These are phyloP conservation scores for Dasyprocta punctata DNA, from an alignment of 2,113 vertebrate species.

Conservation along the genomic window DNA sequence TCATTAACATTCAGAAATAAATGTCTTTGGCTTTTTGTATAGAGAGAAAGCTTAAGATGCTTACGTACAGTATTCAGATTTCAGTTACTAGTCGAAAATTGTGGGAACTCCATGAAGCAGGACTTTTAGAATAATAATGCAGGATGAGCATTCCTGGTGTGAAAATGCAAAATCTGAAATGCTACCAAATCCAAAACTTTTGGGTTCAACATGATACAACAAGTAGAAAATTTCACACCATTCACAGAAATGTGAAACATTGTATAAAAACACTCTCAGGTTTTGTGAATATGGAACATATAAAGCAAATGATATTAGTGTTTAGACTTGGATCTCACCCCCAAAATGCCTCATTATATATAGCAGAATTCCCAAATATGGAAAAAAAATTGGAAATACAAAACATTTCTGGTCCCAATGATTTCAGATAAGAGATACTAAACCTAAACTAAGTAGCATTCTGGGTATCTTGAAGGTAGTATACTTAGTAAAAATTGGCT, in stretches of 20 bases:
- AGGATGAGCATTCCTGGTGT: not conserved
- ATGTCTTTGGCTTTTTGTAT: constrained; percentile 17
- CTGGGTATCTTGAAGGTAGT: not conserved
- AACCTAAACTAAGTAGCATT: constrained; percentile 7
- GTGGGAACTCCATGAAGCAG: constrained; percentile 34
- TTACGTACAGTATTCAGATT: constrained; percentile 28
- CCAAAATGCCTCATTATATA: not conserved
- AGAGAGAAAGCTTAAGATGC: not conserved
- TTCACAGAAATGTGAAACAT: not conserved
- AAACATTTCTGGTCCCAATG: not conserved
- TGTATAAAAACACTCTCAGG: not conserved
- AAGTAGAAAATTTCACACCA: not conserved
- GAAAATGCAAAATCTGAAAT: not conserved
- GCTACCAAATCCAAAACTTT: not conserved
- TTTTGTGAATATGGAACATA: not conserved
- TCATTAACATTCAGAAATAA: constrained; percentile 58
- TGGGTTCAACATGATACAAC: not conserved
- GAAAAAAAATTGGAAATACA: not conserved
- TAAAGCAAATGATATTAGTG: not conserved
- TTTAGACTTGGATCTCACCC: not conserved
- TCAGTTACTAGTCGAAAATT: constrained; percentile 32
- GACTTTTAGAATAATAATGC: constrained; percentile 9
- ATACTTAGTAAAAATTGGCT: constrained; percentile 37
- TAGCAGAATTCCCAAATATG: not conserved
- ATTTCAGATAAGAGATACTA: not conserved